A percentile compares a stretch with the other conserved stretches of the same genome.
Conservation (phyloP, 2,797 vertebrate species). For the Arctocebus calabarensis region DNA sequence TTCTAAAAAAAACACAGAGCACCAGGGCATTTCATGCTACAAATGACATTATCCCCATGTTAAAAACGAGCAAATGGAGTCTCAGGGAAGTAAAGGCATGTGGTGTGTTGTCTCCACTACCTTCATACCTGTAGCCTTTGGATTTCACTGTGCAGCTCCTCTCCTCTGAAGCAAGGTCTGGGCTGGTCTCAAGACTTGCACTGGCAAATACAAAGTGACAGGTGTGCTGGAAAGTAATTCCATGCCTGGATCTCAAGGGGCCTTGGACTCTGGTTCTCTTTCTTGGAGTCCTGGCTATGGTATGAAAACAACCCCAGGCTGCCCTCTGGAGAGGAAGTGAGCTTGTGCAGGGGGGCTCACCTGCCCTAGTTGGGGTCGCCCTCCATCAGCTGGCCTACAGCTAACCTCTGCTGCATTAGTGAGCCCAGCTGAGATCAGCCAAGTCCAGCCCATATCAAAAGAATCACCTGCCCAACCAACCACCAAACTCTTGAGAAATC, state of each 20-base stretch:
- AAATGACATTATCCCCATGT: neutral
- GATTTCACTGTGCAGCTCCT: neutral
- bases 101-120: no score
- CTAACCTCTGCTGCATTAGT: neutral
- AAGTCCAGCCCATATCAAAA: neutral
- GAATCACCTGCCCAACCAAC: neutral
- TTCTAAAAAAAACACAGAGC: neutral
- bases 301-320: neutral
- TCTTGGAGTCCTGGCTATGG: rapidly evolving
- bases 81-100: neutral
- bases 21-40: neutral
- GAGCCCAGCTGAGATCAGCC: neutral
- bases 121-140: rapidly evolving
- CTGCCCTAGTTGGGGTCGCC: neutral
- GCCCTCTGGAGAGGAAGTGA: no score
- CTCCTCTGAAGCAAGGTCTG: neutral
- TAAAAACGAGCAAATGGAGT: neutral
- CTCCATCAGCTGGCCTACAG: neutral
- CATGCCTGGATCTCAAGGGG: neutral
- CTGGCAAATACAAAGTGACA: neutral
- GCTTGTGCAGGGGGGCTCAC: no score
- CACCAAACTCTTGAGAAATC: neutral
- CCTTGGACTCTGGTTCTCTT: neutral
- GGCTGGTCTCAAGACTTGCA: neutral
- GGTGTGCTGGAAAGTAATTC: neutral